phyloP scores from a whole-genome alignment of 2,888 invertebrate species.

The Pseudanteris insignis region DNA sequence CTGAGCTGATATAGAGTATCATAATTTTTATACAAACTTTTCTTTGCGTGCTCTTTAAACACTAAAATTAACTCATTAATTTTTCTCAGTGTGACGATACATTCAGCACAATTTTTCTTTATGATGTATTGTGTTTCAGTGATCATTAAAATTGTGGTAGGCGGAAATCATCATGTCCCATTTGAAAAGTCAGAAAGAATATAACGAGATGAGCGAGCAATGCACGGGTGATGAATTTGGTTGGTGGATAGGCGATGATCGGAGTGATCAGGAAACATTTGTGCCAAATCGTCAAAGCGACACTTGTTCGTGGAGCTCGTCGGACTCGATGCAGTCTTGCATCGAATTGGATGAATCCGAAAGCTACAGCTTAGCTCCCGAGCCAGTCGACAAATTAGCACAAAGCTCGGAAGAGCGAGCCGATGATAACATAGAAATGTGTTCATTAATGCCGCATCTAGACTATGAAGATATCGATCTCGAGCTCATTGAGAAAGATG shows the following conservation, averaged over 20 bases:
- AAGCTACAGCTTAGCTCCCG: conserved; percentile 38
- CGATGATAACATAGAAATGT: conserved; percentile 48
- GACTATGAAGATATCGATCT: conserved; percentile 45
- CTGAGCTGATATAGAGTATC: too few relatives aligned
- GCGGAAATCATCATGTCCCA: conserved; percentile 51
- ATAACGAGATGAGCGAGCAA: too few relatives aligned
- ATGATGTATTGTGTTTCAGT: too few relatives aligned
- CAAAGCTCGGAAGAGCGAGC: conserved; percentile 23
- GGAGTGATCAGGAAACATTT: conserved; percentile 20
- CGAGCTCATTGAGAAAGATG: conserved; percentile 49
- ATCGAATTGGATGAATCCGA: conserved; percentile 49
- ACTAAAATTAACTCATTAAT: too few relatives aligned
- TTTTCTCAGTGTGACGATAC: too few relatives aligned
- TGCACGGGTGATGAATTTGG: conserved; percentile 54
- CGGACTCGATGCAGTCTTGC: conserved; percentile 50
- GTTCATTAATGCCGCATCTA: conserved; percentile 34
- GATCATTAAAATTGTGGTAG: too few relatives aligned
- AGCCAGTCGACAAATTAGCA: conserved; percentile 34
- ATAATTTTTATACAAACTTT: too few relatives aligned
- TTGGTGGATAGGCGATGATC: conserved; percentile 57
- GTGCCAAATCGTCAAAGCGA: conserved; percentile 24
- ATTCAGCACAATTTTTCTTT: too few relatives aligned
- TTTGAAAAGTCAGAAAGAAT: conserved; percentile 45
- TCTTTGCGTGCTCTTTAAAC: too few relatives aligned
- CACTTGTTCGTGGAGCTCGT: conserved; percentile 48